A percentile compares a stretch with the other conserved stretches of the same genome.
phyloP scores from a whole-genome alignment of 2,888 invertebrate genomes.

The Trimorus sp. region DNA sequence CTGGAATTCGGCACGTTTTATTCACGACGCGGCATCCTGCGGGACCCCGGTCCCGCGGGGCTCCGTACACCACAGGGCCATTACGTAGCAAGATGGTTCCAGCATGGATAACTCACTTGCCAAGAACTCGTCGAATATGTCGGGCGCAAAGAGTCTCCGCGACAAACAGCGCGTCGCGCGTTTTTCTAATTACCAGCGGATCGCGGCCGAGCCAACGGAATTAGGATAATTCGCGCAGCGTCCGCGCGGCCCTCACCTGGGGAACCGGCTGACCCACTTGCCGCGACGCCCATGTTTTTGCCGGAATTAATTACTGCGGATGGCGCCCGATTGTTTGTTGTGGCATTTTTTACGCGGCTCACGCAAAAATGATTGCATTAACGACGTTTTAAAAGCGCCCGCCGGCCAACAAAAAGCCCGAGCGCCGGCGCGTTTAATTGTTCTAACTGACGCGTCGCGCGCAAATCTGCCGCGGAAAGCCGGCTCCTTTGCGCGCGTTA shows the following conservation, averaged over 20 bases:
- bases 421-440: conserved; percentile 36
- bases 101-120: conserved; percentile 62
- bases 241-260: too few relatives aligned
- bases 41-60: conserved; percentile 56
- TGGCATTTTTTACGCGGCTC: background rate
- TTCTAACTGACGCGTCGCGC: conserved; percentile 37
- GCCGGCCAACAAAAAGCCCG: conserved; percentile 21
- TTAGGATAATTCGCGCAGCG: conserved; percentile 11
- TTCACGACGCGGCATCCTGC: conserved; percentile 62
- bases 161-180: too few relatives aligned
- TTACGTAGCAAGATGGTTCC: conserved; percentile 60
- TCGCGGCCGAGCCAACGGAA: conserved; percentile 16
- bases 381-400: conserved; percentile 38
- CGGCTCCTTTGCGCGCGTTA: conserved; percentile 51
- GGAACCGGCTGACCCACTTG: too few relatives aligned
- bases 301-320: too few relatives aligned
- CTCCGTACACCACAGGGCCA: conserved; percentile 62
- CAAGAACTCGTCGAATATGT: conserved; percentile 61
- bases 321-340: too few relatives aligned
- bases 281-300: too few relatives aligned
- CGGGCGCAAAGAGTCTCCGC: conserved; percentile 31
- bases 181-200: background rate
- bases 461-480: conserved; percentile 33
- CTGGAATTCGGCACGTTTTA: conserved; percentile 67
- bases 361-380: conserved; percentile 38